Evolutionary conservation across 2,888 invertebrate genomes (phyloP).

Genomic region (Heteromurus nitidus): DNA sequence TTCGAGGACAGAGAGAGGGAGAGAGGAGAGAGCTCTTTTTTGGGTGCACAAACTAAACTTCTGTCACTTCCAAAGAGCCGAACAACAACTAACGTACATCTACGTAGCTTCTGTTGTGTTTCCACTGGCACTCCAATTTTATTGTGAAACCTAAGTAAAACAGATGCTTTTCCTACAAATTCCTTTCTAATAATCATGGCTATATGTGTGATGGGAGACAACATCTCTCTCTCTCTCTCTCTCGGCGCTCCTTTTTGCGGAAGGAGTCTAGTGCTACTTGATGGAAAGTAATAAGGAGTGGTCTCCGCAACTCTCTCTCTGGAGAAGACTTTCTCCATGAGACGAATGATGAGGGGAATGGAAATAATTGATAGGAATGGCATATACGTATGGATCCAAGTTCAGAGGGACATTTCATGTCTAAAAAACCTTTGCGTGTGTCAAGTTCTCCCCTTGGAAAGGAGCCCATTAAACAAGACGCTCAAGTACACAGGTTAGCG

Average conservation of each 20-base stretch:
- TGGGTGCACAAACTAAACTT: constrained; percentile 6
- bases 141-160: constrained; percentile 49
- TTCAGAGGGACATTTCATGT: constrained; percentile 25
- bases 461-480: too few species aligned
- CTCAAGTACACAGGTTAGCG: too few species aligned
- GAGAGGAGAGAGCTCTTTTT: neutral
- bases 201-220: constrained; percentile 33
- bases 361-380: constrained; percentile 53
- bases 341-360: constrained; percentile 35
- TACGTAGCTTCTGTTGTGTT: constrained; percentile 29
- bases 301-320: constrained; percentile 10
- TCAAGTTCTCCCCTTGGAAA: too few species aligned
- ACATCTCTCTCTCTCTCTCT: neutral
- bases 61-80: constrained; percentile 29
- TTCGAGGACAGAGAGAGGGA: neutral
- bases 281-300: constrained; percentile 21
- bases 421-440: too few species aligned
- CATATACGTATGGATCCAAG: constrained; percentile 31
- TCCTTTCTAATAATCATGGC: constrained; percentile 59
- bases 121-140: constrained; percentile 49
- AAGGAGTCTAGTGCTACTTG: constrained; percentile 5
- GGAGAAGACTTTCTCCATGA: constrained; percentile 27
- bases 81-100: neutral
- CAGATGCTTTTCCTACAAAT: constrained; percentile 59
- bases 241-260: neutral